These are phyloP conservation scores for Bubo bubo DNA, from an alignment of 2,113 vertebrate species.

Conservation along the genomic window DNA sequence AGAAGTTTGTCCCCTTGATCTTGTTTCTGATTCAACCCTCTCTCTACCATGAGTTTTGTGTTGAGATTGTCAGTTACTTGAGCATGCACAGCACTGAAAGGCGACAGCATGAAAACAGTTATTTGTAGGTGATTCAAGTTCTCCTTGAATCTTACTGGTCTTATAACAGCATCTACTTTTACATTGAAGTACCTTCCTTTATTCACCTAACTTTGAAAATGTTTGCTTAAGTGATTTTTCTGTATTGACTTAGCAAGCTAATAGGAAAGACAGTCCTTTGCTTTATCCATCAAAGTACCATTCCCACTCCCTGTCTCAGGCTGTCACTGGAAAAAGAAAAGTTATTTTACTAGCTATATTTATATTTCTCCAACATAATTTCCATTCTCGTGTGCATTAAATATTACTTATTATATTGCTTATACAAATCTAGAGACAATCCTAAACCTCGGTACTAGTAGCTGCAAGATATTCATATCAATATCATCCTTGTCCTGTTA, in stretches of 20 bases:
- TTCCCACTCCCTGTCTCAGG: not conserved
- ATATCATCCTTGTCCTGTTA: not conserved
- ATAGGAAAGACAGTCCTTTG: not conserved
- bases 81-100: not conserved
- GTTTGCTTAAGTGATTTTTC: constrained; percentile 12
- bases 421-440: not conserved
- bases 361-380: not conserved
- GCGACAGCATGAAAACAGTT: not conserved
- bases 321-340: not conserved
- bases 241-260: not conserved
- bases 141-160: not conserved
- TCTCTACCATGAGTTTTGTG: not conserved
- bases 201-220: not conserved
- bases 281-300: not conserved
- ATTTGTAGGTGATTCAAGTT: not conserved
- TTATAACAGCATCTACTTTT: not conserved
- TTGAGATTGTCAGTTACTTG: not conserved
- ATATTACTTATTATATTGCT: not conserved
- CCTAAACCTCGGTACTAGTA: not conserved
- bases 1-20: not conserved
- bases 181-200: not conserved
- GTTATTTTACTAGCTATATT: not conserved
- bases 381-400: not conserved
- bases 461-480: not conserved
- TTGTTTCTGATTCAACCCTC: not conserved